These are phyloP conservation scores for Bellardia bayeri DNA, from an alignment of 2,888 invertebrate genomes.

Conservation along the genomic window DNA sequence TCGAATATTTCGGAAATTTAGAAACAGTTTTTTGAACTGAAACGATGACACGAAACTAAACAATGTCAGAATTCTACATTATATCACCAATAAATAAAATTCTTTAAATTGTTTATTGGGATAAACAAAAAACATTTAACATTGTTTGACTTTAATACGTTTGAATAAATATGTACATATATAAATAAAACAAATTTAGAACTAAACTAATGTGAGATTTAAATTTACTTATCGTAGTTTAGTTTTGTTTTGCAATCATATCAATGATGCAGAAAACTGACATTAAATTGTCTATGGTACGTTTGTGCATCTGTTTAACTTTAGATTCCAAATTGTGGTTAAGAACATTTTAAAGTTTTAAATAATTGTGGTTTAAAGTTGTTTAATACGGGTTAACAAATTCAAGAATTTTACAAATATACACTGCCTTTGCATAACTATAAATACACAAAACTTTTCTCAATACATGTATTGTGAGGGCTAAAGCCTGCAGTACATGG, in stretches of 20 bases:
- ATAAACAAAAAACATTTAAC: no score
- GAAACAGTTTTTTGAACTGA: no score
- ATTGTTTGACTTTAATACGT: no score
- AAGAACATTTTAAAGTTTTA: constrained; percentile 31
- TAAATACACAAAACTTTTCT: no score
- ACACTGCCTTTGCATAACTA: no score
- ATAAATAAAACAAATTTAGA: not conserved
- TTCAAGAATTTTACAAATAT: not conserved
- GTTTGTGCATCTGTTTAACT: constrained; percentile 36
- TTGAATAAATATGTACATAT: not conserved
- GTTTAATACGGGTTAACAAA: not conserved
- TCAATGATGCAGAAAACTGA: constrained; percentile 53
- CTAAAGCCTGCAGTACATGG: no score
- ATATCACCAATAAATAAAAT: no score
- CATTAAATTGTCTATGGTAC: constrained; percentile 52
- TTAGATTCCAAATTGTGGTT: constrained; percentile 41
- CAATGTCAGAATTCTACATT: no score
- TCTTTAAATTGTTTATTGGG: no score
- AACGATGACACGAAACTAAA: no score
- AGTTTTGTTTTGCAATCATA: not conserved
- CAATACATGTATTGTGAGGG: no score
- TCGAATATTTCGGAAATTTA: no score
- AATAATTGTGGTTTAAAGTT: constrained; percentile 50
- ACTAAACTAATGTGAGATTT: not conserved
- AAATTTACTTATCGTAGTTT: not conserved